phyloP scores from a whole-genome alignment of 1,140 invertebrate species.

The Eueides isabella region DNA sequence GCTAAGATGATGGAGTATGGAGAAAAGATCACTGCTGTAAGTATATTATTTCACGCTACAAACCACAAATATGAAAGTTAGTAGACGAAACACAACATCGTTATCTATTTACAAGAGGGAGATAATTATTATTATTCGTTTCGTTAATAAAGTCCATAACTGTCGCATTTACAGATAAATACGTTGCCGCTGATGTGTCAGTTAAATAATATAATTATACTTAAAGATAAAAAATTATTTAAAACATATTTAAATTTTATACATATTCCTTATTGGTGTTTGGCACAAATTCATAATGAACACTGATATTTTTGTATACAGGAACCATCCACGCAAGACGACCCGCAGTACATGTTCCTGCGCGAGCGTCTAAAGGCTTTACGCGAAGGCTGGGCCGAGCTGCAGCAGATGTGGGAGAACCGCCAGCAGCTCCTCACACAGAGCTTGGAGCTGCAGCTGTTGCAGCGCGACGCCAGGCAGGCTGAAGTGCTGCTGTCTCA shows the following conservation, averaged over 20 bases:
- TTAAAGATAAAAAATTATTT: too few species aligned
- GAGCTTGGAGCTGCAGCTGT: constrained; percentile 96
- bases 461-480: constrained; percentile 98
- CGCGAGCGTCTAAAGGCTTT: constrained; percentile 97
- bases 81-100: too few species aligned
- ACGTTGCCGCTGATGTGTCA: too few species aligned
- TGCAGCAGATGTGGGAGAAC: constrained; percentile 99
- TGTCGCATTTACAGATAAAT: too few species aligned
- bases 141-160: too few species aligned
- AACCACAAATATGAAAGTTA: too few species aligned
- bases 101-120: too few species aligned
- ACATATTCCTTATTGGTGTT: too few species aligned
- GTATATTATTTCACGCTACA: constrained; percentile 44
- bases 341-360: constrained; percentile 99
- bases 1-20: constrained; percentile 99
- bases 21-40: constrained; percentile 94
- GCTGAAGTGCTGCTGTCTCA: constrained; percentile 98
- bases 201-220: too few species aligned
- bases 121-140: too few species aligned
- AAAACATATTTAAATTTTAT: too few species aligned
- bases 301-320: constrained; percentile 47
- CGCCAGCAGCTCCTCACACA: constrained; percentile 96
- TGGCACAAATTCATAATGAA: too few species aligned
- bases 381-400: constrained; percentile 99
- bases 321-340: constrained; percentile 91